phyloP scores from a whole-genome alignment of 2,888 invertebrate genomes.

The Lycaena phlaeas region DNA sequence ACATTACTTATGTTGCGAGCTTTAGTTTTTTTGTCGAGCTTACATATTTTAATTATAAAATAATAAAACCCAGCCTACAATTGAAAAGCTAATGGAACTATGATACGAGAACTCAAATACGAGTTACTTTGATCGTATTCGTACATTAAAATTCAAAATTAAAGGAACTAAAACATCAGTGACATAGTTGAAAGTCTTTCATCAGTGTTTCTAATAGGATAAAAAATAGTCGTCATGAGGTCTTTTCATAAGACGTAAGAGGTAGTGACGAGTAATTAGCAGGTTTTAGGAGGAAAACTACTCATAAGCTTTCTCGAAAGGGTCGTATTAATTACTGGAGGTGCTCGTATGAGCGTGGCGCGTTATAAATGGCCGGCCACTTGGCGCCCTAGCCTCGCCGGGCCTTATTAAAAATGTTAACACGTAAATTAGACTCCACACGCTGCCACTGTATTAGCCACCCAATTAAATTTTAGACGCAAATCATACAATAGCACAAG shows the following conservation, averaged over 20 bases:
- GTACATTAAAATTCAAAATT: not conserved
- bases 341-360: slow-evolving; percentile 53
- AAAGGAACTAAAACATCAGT: slow-evolving; percentile 2
- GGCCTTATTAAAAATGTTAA: slow-evolving; percentile 72
- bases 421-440: slow-evolving; percentile 65
- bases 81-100: too few species aligned
- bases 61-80: too few species aligned
- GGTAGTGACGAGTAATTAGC: slow-evolving; percentile 61
- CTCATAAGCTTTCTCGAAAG: slow-evolving; percentile 70
- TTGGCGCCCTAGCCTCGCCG: slow-evolving; percentile 60
- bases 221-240: slow-evolving; percentile 15
- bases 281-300: slow-evolving; percentile 65
- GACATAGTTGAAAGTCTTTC: not conserved
- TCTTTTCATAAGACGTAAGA: slow-evolving; percentile 31
- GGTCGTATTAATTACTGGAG: slow-evolving; percentile 68
- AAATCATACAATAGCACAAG: slow-evolving; percentile 43
- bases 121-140: too few species aligned
- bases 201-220: slow-evolving; percentile 1
- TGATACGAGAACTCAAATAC: too few species aligned
- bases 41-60: too few species aligned
- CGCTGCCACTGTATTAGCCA: slow-evolving; percentile 59
- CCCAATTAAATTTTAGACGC: slow-evolving; percentile 66
- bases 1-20: not conserved
- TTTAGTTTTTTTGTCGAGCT: too few species aligned
- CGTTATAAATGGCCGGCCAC: slow-evolving; percentile 66